Evolutionary conservation across 53 echinoderm and acorn worm genomes (phyloP).

Genomic region (Paelopatides confundens): DNA sequence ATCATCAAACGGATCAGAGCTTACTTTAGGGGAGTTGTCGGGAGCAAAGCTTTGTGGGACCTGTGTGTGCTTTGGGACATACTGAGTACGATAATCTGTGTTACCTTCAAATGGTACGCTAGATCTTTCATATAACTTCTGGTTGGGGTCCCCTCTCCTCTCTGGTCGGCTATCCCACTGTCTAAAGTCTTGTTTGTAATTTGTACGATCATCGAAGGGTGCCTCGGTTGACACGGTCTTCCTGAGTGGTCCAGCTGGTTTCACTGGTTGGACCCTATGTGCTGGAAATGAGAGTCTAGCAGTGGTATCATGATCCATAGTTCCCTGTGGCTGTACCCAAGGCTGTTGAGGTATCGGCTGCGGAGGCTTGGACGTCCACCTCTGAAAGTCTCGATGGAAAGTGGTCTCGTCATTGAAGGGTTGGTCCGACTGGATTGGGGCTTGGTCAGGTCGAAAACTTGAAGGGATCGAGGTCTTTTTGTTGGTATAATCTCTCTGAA

Average conservation of each 20-base stretch:
- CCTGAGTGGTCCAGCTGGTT: conserved; percentile 69
- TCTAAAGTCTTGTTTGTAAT: conserved; percentile 87
- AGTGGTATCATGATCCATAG: conserved; percentile 92
- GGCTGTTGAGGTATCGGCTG: conserved; percentile 79
- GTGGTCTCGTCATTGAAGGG: conserved; percentile 97
- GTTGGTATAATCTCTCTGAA: conserved; percentile 82
- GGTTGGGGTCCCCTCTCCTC: conserved; percentile 86
- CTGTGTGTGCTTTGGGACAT: conserved; percentile 74
- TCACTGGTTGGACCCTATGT: conserved; percentile 79
- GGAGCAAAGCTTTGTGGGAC: conserved; percentile 88
- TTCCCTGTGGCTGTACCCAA: conserved; percentile 79
- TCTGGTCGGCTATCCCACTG: conserved; percentile 83
- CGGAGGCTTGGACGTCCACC: conserved; percentile 81
- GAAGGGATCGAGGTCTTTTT: conserved; percentile 71
- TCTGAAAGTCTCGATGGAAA: conserved; percentile 81
- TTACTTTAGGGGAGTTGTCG: conserved; percentile 75
- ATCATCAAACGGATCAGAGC: conserved; percentile 93
- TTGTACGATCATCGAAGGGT: conserved; percentile 94
- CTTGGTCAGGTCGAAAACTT: conserved; percentile 87
- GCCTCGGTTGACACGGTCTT: conserved; percentile 66
- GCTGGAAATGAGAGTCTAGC: conserved; percentile 83
- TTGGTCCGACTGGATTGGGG: conserved; percentile 82
- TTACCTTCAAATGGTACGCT: conserved; percentile 84
- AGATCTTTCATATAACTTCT: conserved; percentile 89
- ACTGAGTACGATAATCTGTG: conserved; percentile 81